These are phyloP conservation scores for Achatina immaculata DNA, from an alignment of 1,140 invertebrate species.

Conservation along the genomic window DNA sequence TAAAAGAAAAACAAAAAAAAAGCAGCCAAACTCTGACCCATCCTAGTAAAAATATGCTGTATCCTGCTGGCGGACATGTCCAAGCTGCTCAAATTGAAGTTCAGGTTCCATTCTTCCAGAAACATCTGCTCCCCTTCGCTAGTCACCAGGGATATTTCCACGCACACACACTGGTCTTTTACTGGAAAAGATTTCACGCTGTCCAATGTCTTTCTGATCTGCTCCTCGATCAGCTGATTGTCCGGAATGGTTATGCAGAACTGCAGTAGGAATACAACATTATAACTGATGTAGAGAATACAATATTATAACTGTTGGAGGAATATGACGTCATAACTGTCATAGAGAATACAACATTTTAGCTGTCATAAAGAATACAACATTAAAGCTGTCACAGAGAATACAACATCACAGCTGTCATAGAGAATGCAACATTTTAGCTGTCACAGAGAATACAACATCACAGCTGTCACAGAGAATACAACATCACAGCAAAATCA, in stretches of 20 bases:
- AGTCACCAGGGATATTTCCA: slow-evolving; percentile 29
- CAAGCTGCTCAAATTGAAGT: slow-evolving; percentile 32
- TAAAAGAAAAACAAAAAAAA: background rate
- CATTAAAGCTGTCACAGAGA: background rate
- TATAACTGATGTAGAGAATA: background rate
- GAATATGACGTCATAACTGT: background rate
- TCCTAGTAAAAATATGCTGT: slow-evolving; percentile 35
- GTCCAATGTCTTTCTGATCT: slow-evolving; percentile 21
- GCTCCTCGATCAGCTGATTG: slow-evolving; percentile 21
- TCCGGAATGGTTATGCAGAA: slow-evolving; percentile 28
- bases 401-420: background rate
- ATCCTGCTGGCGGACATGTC: slow-evolving; percentile 27
- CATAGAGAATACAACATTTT: background rate
- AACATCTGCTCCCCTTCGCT: slow-evolving; percentile 39
- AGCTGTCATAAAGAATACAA: background rate
- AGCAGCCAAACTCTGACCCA: slow-evolving; percentile 18
- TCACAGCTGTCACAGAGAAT: too few species aligned
- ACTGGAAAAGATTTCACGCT: slow-evolving; percentile 25
- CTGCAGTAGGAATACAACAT: slow-evolving; percentile 25
- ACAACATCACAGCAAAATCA: too few species aligned
- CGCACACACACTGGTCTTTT: slow-evolving; percentile 26
- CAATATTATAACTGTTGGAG: background rate
- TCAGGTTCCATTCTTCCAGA: slow-evolving; percentile 31
- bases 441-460: background rate
- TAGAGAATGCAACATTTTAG: background rate